phyloP scores from a whole-genome alignment of 2,888 invertebrate species.

The Amphiduros pacificus region DNA sequence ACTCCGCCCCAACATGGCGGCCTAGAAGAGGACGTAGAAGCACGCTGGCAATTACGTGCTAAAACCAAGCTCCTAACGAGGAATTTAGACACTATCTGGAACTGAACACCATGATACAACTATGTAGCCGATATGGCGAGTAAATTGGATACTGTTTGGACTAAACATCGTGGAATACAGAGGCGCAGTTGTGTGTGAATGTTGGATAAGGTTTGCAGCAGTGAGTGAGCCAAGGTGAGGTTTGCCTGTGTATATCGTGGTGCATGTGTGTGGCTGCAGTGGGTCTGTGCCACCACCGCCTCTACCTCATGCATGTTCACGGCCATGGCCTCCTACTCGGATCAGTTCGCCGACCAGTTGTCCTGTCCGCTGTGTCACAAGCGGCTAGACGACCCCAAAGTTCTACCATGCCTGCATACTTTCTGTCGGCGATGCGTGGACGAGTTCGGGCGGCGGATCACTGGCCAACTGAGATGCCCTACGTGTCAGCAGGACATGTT shows the following conservation, averaged over 20 bases:
- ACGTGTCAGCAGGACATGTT: constrained; percentile 45
- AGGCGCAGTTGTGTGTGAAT: neutral
- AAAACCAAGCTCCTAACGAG: neutral
- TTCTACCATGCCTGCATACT: constrained; percentile 58
- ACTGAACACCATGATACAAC: too few relatives aligned
- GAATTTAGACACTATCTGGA: neutral
- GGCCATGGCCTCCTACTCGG: constrained; percentile 29
- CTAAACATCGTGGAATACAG: too few relatives aligned
- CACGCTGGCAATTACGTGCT: constrained; percentile 10
- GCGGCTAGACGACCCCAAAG: constrained; percentile 51
- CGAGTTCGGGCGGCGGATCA: constrained; percentile 20
- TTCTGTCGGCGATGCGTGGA: constrained; percentile 57
- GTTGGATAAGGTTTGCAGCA: neutral
- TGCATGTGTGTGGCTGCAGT: too few relatives aligned
- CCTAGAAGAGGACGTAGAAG: constrained; percentile 1
- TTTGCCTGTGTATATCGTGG: too few relatives aligned
- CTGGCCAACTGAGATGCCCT: constrained; percentile 39
- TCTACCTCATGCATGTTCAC: neutral
- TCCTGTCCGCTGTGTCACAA: constrained; percentile 53
- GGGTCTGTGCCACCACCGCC: neutral
- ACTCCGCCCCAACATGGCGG: constrained; percentile 18
- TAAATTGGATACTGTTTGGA: too few relatives aligned
- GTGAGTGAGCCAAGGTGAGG: neutral
- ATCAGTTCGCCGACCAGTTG: constrained; percentile 35
- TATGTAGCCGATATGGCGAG: too few relatives aligned